These are phyloP conservation scores for Coecobrya sp. DNA, from an alignment of 2,888 invertebrate genomes.

Conservation along the genomic window DNA sequence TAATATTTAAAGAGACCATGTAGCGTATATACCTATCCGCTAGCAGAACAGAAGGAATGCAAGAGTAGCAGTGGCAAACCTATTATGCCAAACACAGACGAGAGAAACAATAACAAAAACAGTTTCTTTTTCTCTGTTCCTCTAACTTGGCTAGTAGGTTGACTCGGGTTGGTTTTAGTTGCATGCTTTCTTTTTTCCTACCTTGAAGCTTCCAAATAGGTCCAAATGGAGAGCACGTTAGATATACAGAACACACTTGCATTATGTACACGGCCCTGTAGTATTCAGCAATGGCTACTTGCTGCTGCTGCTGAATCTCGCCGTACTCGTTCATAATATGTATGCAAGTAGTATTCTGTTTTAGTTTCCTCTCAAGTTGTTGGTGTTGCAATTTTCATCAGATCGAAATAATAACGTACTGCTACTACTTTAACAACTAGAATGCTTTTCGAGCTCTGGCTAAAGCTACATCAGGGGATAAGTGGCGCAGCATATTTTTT, in stretches of 20 bases:
- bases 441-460: not conserved
- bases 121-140: not conserved
- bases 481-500: constrained; percentile 58
- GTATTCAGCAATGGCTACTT: not conserved
- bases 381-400: constrained; percentile 42
- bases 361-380: constrained; percentile 30
- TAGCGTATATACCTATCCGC: not conserved
- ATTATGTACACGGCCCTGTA: not conserved
- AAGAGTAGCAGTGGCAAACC: not conserved
- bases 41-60: not conserved
- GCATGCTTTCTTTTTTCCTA: constrained; percentile 22
- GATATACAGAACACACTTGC: not conserved
- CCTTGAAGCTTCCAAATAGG: constrained; percentile 42
- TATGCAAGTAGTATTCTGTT: not conserved
- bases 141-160: constrained; percentile 23
- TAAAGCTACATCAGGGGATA: not conserved
- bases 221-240: not conserved
- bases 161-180: constrained; percentile 10
- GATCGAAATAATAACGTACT: constrained; percentile 36
- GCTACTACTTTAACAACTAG: not conserved
- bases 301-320: not conserved
- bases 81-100: constrained; percentile 28
- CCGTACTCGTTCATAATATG: not conserved
- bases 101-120: constrained; percentile 63
- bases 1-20: constrained; percentile 25